phyloP scores from a whole-genome alignment of 1,140 invertebrate species.

The Copidosoma floridanum region DNA sequence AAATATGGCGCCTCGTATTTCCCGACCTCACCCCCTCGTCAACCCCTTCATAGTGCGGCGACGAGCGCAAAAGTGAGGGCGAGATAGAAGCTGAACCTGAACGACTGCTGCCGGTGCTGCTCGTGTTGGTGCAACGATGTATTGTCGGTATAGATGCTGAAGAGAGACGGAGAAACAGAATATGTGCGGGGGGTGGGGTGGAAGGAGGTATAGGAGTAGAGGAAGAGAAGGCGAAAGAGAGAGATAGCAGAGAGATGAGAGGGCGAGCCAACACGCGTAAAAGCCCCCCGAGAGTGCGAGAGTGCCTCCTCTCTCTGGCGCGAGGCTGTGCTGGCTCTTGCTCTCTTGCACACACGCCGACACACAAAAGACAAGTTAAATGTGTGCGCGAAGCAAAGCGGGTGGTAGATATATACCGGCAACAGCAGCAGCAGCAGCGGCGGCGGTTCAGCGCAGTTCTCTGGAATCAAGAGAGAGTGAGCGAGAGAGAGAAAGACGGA shows the following conservation, averaged over 20 bases:
- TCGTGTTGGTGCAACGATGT: constrained; percentile 23
- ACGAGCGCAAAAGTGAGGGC: constrained; percentile 11
- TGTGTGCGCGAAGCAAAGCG: constrained; percentile 34
- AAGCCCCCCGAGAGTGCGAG: constrained; percentile 27
- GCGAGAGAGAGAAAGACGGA: constrained; percentile 16
- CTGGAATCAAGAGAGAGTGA: constrained; percentile 16
- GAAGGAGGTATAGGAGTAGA: constrained; percentile 18
- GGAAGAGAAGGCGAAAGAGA: constrained; percentile 22
- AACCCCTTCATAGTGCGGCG: constrained; percentile 19
- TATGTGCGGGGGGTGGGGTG: too few species aligned
- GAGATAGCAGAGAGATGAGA: constrained; percentile 18
- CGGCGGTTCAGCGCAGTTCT: constrained; percentile 14
- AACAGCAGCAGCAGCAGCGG: constrained; percentile 4
- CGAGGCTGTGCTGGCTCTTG: constrained; percentile 1
- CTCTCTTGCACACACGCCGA: constrained; percentile 11
- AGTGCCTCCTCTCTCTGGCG: too few species aligned
- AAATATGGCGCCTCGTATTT: constrained; percentile 58
- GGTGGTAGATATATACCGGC: constrained; percentile 26
- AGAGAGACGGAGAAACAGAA: constrained; percentile 12
- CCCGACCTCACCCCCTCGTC: constrained; percentile 48
- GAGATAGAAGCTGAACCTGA: constrained; percentile 20
- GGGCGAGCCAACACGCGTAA: constrained; percentile 16
- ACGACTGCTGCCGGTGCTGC: constrained; percentile 13
- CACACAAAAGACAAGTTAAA: constrained; percentile 27
- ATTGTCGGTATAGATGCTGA: background rate